These are phyloP conservation scores for Esox niger DNA, from an alignment of 2,113 vertebrate genomes.

Conservation along the genomic window DNA sequence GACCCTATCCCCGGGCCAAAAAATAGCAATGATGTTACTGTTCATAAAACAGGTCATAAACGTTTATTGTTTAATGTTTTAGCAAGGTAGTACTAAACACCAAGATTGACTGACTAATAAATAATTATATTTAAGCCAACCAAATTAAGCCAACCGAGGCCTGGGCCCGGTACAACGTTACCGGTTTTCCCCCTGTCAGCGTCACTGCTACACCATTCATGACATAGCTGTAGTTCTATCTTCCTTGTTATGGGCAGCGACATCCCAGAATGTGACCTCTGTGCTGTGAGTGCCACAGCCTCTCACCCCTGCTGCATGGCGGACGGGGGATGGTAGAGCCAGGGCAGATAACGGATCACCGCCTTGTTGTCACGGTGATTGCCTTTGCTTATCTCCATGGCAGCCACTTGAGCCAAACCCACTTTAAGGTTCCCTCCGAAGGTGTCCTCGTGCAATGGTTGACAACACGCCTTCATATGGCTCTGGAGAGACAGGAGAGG, in stretches of 20 bases:
- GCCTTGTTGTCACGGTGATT: slow-evolving; percentile 98
- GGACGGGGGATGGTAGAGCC: slow-evolving; percentile 97
- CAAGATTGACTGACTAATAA: too few species aligned
- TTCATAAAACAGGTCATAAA: too few species aligned
- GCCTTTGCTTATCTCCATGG: slow-evolving; percentile 97
- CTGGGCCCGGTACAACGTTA: too few species aligned
- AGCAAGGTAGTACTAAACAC: too few species aligned
- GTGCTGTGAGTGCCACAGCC: not conserved
- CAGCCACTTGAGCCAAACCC: slow-evolving; percentile 92
- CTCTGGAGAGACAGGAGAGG: slow-evolving; percentile 83
- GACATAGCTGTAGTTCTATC: not conserved
- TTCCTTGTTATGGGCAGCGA: not conserved
- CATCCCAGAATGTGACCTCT: not conserved
- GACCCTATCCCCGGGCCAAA: too few species aligned
- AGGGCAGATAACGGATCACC: slow-evolving; percentile 91
- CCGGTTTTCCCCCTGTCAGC: too few species aligned
- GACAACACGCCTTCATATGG: slow-evolving; percentile 98
- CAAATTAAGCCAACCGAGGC: too few species aligned
- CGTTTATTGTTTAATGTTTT: too few species aligned
- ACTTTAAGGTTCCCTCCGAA: slow-evolving; percentile 98
- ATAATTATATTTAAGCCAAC: too few species aligned
- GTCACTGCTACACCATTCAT: too few species aligned
- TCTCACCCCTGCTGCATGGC: slow-evolving; percentile 98
- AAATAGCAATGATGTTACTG: too few species aligned
- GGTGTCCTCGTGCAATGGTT: slow-evolving; percentile 95